A percentile compares a stretch with the other conserved stretches of the same genome.
Conservation (phyloP, 2,113 vertebrate genomes). For the Gasterosteus aculeatus region DNA sequence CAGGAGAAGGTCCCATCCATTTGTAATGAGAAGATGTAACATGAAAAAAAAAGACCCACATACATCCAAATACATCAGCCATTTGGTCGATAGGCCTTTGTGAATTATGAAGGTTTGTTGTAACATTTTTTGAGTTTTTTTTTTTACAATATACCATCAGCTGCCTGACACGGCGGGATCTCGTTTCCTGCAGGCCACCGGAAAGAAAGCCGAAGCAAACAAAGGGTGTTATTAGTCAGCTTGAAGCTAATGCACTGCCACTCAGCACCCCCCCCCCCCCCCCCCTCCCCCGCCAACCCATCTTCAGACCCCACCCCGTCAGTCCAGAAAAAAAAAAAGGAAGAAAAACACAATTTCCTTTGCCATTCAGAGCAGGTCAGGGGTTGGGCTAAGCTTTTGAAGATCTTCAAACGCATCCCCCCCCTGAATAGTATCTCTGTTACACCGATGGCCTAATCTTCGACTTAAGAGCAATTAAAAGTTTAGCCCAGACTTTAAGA, state of each 20-base stretch:
- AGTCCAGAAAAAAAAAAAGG: background rate
- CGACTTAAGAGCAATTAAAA: constrained; percentile 84
- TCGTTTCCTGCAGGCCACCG: constrained; percentile 31
- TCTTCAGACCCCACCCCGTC: constrained; percentile 6
- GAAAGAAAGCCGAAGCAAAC: constrained; percentile 26
- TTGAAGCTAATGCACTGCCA: constrained; percentile 65
- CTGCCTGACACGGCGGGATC: constrained; percentile 32
- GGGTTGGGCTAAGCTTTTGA: constrained; percentile 73
- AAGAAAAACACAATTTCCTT: constrained; percentile 44
- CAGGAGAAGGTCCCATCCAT: constrained; percentile 65
- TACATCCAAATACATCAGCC: constrained; percentile 4
- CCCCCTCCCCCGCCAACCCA: constrained; percentile 5
- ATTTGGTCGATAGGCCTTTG: constrained; percentile 18
- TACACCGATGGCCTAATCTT: constrained; percentile 79
- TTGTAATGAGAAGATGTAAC: constrained; percentile 65
- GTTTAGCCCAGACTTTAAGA: constrained; percentile 79
- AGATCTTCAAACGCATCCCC: constrained; percentile 70
- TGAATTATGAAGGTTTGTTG: constrained; percentile 35
- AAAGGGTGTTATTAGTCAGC: constrained; percentile 65
- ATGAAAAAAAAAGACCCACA: constrained; percentile 22
- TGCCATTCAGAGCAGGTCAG: constrained; percentile 74
- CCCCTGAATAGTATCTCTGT: constrained; percentile 76
- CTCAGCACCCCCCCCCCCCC: constrained; percentile 40
- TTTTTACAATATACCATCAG: constrained; percentile 19
- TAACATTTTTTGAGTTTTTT: background rate